Conservation (phyloP, 2,888 invertebrate species). For the Pseudoips prasinana region DNA sequence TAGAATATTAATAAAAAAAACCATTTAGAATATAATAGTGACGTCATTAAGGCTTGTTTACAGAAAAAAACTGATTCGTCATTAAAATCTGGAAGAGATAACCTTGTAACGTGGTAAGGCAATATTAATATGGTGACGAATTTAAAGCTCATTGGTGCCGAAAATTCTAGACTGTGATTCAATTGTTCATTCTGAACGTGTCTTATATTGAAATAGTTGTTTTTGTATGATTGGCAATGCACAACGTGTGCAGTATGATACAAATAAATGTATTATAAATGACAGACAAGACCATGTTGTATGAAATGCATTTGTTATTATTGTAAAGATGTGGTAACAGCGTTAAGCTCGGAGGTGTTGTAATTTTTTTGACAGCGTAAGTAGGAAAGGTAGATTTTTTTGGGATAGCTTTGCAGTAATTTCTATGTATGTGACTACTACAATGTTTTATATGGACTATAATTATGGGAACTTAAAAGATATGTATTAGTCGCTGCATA, state of each 20-base stretch:
- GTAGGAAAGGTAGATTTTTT: conserved; percentile 61
- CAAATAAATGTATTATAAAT: conserved; percentile 47
- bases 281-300: conserved; percentile 49
- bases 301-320: conserved; percentile 63
- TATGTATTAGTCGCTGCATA: conserved; percentile 49
- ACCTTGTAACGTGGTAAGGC: conserved; percentile 51
- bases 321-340: conserved; percentile 47
- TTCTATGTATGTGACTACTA: conserved; percentile 48
- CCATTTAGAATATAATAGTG: conserved; percentile 48
- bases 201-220: conserved; percentile 82
- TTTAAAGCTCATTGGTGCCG: conserved; percentile 81
- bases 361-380: conserved; percentile 54
- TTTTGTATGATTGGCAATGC: conserved; percentile 76
- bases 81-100: conserved; percentile 50
- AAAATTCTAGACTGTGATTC: conserved; percentile 81
- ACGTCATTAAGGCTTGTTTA: conserved; percentile 69
- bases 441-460: conserved; percentile 28
- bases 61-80: conserved; percentile 54
- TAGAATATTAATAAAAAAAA: conserved; percentile 52
- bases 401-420: conserved; percentile 69
- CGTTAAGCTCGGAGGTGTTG: conserved; percentile 44
- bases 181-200: conserved; percentile 80
- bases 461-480: too few relatives aligned
- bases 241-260: conserved; percentile 53
- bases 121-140: conserved; percentile 68